Evolutionary conservation across 2,113 vertebrate genomes (phyloP).

Genomic region (Pelecanus crispus): DNA sequence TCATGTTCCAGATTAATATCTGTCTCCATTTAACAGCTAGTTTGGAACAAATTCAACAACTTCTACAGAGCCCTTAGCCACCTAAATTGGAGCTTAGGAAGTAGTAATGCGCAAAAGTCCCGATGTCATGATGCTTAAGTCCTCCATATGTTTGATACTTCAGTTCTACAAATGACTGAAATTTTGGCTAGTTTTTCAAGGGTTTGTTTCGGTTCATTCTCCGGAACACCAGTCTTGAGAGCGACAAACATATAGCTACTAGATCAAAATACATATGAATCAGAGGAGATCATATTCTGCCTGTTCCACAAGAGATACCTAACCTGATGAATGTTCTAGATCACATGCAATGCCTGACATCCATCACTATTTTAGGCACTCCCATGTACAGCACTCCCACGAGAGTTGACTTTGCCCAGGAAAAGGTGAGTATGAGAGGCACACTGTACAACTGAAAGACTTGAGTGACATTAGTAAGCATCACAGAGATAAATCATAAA

Average conservation of each 20-base stretch:
- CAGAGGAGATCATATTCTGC: neutral
- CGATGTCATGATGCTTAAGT: neutral
- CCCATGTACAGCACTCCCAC: neutral
- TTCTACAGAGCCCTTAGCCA: neutral
- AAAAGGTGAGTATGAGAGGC: fast-evolving
- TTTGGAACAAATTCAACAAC: neutral
- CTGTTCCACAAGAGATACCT: neutral
- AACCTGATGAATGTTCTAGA: neutral
- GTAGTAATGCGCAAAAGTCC: neutral
- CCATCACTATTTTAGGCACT: neutral
- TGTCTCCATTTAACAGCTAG: neutral
- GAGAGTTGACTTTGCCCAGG: neutral
- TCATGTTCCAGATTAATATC: neutral
- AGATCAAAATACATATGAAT: neutral
- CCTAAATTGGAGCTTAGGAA: neutral
- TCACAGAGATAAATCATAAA: neutral
- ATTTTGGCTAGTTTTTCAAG: neutral
- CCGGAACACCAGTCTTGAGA: neutral
- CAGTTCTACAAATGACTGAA: neutral
- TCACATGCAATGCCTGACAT: neutral
- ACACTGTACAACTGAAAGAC: neutral
- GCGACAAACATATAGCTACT: neutral
- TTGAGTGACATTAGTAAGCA: neutral
- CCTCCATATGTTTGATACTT: neutral
- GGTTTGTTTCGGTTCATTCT: neutral